phyloP scores from a whole-genome alignment of 2,797 vertebrate species.

The Hylomyscus alleni region DNA sequence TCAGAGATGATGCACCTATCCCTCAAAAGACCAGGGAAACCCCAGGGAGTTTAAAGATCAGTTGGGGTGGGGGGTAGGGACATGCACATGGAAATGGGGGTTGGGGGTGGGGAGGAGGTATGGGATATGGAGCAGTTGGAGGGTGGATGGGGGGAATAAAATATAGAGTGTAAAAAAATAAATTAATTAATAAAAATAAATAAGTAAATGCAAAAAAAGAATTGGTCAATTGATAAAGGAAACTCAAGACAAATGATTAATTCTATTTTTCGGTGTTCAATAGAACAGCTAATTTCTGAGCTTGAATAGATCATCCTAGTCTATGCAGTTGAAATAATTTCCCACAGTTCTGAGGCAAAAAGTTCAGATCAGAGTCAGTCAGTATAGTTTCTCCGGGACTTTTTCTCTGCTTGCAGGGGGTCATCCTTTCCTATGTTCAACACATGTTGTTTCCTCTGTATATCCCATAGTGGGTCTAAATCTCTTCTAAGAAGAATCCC shows the following conservation, averaged over 20 bases:
- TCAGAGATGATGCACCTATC: too few relatives aligned
- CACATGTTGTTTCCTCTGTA: not conserved
- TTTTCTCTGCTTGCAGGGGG: not conserved
- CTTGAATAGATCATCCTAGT: not conserved
- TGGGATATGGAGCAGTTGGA: too few relatives aligned
- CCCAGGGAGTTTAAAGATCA: too few relatives aligned
- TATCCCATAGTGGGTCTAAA: not conserved
- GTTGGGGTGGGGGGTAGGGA: too few relatives aligned
- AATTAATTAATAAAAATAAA: too few relatives aligned
- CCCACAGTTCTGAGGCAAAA: not conserved
- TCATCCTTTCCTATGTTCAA: not conserved
- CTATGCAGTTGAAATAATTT: not conserved
- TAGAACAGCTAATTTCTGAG: not conserved
- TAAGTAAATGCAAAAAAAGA: too few relatives aligned
- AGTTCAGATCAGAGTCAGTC: not conserved
- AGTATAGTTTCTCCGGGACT: not conserved
- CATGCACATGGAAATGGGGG: too few relatives aligned
- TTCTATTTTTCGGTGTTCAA: not conserved
- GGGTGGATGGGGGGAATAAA: too few relatives aligned
- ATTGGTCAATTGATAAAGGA: not conserved
- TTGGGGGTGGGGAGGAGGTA: too few relatives aligned
- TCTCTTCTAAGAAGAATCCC: not conserved
- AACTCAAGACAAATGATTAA: not conserved
- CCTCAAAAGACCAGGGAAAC: too few relatives aligned
- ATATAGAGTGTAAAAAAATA: too few relatives aligned